Conservation (phyloP, 2,797 vertebrate species). For the Euthynnus affinis region DNA sequence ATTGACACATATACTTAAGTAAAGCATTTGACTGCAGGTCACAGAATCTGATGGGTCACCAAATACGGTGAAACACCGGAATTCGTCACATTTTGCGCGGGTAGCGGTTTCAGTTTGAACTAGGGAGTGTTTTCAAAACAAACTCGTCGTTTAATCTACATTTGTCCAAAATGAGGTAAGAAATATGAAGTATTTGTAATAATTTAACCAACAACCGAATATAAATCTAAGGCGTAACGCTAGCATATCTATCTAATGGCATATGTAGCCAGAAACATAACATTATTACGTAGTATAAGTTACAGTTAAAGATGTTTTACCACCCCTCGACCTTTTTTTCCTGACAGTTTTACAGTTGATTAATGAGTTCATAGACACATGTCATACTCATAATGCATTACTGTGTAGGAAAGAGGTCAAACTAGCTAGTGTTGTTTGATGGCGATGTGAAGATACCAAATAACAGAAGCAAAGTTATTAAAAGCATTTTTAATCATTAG, state of each 20-base stretch:
- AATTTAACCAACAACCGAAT: neutral
- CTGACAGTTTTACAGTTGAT: neutral
- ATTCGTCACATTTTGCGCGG: constrained; percentile 56
- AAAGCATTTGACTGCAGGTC: too few species aligned
- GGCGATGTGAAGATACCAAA: neutral
- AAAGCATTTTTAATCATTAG: neutral
- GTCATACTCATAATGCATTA: too few species aligned
- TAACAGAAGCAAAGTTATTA: neutral
- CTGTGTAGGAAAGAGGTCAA: neutral
- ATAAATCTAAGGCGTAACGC: neutral
- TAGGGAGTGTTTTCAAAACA: neutral
- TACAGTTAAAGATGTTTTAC: too few species aligned
- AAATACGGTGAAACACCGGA: neutral
- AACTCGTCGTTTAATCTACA: rapidly evolving
- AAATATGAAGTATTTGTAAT: neutral
- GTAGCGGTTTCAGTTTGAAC: constrained; percentile 10
- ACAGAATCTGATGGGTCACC: too few species aligned
- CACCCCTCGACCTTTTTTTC: too few species aligned
- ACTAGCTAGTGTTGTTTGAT: too few species aligned
- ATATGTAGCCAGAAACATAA: neutral
- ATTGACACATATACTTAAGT: too few species aligned
- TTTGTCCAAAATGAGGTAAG: constrained; percentile 46
- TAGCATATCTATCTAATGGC: too few species aligned
- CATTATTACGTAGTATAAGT: neutral
- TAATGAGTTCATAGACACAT: too few species aligned